Evolutionary conservation across 2,113 vertebrate species (phyloP).

Genomic region (Loxodonta africana): DNA sequence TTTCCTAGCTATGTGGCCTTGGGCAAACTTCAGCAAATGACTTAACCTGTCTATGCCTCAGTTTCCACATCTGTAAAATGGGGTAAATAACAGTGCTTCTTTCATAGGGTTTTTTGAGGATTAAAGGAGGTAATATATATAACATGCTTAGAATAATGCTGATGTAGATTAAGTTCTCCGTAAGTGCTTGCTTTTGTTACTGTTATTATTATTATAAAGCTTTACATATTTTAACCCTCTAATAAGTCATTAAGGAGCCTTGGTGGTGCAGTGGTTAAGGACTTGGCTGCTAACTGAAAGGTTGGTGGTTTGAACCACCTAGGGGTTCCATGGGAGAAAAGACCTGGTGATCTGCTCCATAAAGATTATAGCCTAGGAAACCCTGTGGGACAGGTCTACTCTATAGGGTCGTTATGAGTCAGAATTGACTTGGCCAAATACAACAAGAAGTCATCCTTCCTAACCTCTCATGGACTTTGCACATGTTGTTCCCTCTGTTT

Average conservation of each 20-base stretch:
- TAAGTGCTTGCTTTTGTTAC: not conserved
- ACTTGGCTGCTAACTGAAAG: too few relatives aligned
- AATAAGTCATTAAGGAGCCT: too few relatives aligned
- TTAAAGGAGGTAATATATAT: not conserved
- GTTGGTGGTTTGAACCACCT: too few relatives aligned
- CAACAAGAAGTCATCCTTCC: not conserved
- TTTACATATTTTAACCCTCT: not conserved
- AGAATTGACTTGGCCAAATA: too few relatives aligned
- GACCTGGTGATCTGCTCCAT: too few relatives aligned
- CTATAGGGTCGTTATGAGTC: too few relatives aligned
- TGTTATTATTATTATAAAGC: not conserved
- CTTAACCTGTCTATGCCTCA: not conserved
- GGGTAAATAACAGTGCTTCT: not conserved
- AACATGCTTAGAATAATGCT: not conserved
- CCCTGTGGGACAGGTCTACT: too few relatives aligned
- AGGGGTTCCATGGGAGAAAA: too few relatives aligned
- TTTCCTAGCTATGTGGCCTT: not conserved
- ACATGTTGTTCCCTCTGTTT: not conserved
- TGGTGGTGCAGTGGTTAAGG: too few relatives aligned
- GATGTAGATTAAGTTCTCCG: not conserved
- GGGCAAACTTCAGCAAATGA: not conserved
- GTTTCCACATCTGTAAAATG: not conserved
- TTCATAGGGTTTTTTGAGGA: not conserved
- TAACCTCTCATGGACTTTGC: not conserved
- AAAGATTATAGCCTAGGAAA: too few relatives aligned